These are phyloP conservation scores for Loris lydekkerianus DNA, from an alignment of 2,797 vertebrate genomes.

Conservation along the genomic window DNA sequence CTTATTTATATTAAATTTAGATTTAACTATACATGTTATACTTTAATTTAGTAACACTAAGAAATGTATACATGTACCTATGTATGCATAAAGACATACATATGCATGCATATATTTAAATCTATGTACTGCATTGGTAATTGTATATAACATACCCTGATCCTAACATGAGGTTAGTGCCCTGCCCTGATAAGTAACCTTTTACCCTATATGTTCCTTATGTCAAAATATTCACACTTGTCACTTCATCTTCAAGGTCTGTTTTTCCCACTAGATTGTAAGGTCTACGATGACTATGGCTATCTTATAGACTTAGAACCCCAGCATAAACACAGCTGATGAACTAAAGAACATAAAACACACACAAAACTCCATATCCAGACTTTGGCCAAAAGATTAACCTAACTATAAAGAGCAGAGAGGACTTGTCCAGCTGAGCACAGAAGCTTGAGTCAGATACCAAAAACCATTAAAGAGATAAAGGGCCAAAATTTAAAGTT, in stretches of 20 bases:
- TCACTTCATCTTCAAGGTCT: background rate
- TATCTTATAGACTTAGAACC: background rate
- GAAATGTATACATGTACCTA: background rate
- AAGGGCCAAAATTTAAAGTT: background rate
- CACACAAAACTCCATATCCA: background rate
- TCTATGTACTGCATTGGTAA: background rate
- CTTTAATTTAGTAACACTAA: background rate
- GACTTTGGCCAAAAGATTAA: background rate
- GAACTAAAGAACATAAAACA: background rate
- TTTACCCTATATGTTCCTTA: background rate
- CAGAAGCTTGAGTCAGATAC: background rate
- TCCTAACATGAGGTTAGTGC: background rate
- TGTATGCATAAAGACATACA: background rate
- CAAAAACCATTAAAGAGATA: background rate
- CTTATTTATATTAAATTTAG: conserved; percentile 30
- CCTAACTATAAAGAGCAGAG: background rate
- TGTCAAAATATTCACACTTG: background rate
- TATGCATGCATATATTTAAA: background rate
- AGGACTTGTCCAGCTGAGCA: background rate
- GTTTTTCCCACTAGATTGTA: background rate
- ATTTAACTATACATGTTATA: background rate
- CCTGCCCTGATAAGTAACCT: background rate
- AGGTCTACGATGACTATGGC: background rate
- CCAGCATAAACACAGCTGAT: background rate
- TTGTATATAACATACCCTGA: background rate